phyloP scores from a whole-genome alignment of 2,113 vertebrate genomes.

The Tragelaphus scriptus region DNA sequence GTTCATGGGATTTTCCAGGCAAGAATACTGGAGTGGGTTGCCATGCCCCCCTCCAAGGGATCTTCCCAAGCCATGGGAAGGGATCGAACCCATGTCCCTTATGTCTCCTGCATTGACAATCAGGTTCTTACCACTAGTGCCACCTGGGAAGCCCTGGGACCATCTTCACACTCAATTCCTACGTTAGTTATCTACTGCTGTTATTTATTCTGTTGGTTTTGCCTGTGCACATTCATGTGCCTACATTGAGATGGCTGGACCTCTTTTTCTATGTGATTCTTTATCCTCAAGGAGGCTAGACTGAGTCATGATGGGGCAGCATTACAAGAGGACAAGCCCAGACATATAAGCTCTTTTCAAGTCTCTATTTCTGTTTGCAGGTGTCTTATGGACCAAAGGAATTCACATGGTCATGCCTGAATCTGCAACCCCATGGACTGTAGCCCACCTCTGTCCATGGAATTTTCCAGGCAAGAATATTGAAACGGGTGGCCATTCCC shows the following conservation, averaged over 20 bases:
- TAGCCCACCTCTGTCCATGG: background rate
- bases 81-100: background rate
- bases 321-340: background rate
- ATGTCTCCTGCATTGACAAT: background rate
- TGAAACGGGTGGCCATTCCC: background rate
- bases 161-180: background rate
- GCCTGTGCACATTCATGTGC: rapidly evolving
- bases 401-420: background rate
- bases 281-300: background rate
- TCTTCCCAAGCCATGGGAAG: background rate
- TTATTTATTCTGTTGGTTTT: background rate
- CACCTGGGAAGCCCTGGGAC: background rate
- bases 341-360: background rate
- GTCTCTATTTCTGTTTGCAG: background rate
- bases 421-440: background rate
- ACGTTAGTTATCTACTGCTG: background rate
- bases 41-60: background rate
- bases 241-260: background rate
- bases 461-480: background rate
- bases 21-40: background rate
- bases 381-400: background rate
- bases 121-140: background rate
- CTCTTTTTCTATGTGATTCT: background rate
- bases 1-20: background rate
- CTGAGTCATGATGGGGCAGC: background rate